phyloP scores from a whole-genome alignment of 2,797 vertebrate genomes.

The Argya squamiceps region DNA sequence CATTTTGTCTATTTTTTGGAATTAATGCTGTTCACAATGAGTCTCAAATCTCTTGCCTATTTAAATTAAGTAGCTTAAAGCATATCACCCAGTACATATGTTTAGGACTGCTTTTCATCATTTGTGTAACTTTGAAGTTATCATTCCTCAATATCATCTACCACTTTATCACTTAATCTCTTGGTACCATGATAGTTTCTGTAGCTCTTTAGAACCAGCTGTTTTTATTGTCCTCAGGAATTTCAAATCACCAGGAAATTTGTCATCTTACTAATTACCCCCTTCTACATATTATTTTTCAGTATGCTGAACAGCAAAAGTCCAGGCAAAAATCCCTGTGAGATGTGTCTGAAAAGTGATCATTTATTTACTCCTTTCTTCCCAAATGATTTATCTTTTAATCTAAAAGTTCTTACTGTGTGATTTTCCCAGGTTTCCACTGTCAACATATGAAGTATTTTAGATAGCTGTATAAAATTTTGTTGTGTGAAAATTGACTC shows the following conservation, averaged over 20 bases:
- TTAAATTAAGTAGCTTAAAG: neutral
- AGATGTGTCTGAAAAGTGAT: neutral
- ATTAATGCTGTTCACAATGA: neutral
- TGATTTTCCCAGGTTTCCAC: neutral
- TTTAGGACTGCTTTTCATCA: neutral
- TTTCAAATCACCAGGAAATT: neutral
- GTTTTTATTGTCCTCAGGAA: neutral
- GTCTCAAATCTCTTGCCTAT: neutral
- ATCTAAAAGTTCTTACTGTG: neutral
- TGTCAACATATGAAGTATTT: neutral
- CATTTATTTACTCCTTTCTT: neutral
- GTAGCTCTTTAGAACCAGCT: neutral
- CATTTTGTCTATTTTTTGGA: neutral
- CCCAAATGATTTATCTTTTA: neutral
- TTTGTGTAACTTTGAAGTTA: neutral
- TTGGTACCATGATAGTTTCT: neutral
- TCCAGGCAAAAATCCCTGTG: neutral
- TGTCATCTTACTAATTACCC: neutral
- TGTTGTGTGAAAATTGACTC: neutral
- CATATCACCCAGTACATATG: fast-evolving
- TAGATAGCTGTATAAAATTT: neutral
- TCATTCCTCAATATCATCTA: neutral
- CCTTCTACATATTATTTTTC: neutral
- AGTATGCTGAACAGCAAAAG: neutral
- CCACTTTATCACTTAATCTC: neutral